Conservation (phyloP, 1,140 invertebrate species). For the Forficula auricularia region DNA sequence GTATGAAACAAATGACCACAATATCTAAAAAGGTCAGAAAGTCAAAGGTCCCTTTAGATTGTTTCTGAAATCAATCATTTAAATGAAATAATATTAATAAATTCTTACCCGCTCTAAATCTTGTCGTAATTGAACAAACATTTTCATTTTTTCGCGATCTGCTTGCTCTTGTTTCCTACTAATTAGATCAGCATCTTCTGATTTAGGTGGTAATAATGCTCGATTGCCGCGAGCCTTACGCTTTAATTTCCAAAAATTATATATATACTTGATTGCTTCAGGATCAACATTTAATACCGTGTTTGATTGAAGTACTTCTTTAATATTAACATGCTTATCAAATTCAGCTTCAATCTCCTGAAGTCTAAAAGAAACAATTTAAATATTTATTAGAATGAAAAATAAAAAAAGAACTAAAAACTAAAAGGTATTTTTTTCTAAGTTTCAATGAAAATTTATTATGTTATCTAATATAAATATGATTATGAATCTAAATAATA, state of each 20-base stretch:
- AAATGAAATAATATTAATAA: background rate
- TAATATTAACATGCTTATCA: conserved; percentile 70
- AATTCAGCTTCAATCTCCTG: conserved; percentile 88
- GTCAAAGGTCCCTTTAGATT: background rate
- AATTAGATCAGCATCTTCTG: conserved; percentile 60
- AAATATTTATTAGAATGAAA: conserved; percentile 6
- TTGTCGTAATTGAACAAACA: conserved; percentile 86
- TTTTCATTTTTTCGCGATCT: conserved; percentile 84
- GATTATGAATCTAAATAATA: conserved; percentile 7
- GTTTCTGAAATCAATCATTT: background rate
- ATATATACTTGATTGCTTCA: conserved; percentile 68
- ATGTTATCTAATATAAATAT: too few species aligned
- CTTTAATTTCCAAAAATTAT: conserved; percentile 91
- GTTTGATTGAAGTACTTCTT: conserved; percentile 53
- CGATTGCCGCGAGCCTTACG: conserved; percentile 67
- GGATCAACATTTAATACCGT: conserved; percentile 53
- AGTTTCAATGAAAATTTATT: too few species aligned
- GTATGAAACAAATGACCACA: too few species aligned
- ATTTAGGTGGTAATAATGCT: conserved; percentile 68
- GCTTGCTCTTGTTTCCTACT: conserved; percentile 38
- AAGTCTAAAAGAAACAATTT: conserved; percentile 35
- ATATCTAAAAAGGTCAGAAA: background rate
- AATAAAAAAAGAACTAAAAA: too few species aligned
- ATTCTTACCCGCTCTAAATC: conserved; percentile 67
- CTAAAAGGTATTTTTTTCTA: too few species aligned